phyloP scores from a whole-genome alignment of 1,140 invertebrate genomes.

The Drosophila rhopaloa region DNA sequence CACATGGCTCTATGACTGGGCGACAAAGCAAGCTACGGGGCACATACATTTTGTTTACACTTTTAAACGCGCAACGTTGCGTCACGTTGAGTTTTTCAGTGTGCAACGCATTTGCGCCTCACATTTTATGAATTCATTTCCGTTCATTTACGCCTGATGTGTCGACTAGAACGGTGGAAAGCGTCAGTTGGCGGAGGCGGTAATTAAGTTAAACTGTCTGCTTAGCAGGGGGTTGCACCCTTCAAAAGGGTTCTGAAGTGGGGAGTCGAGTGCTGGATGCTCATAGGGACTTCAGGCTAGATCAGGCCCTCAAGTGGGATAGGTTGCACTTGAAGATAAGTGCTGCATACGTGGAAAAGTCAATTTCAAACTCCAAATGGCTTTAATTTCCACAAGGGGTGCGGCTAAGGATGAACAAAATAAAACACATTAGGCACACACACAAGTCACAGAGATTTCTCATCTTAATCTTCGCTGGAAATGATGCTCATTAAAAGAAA shows the following conservation, averaged over 20 bases:
- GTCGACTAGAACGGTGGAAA: constrained; percentile 31
- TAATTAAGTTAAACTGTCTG: constrained; percentile 79
- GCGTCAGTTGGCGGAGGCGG: constrained; percentile 59
- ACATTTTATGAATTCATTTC: constrained; percentile 81
- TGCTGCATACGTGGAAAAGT: constrained; percentile 14
- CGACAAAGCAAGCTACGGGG: constrained; percentile 56
- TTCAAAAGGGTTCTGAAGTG: constrained; percentile 9
- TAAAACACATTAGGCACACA: constrained; percentile 30
- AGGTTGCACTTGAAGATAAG: constrained; percentile 18
- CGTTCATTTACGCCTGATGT: constrained; percentile 80
- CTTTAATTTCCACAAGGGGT: constrained; percentile 4
- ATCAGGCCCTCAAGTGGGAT: constrained; percentile 30
- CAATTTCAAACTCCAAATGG: constrained; percentile 39
- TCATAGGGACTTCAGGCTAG: constrained; percentile 27
- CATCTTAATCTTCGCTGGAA: constrained; percentile 46
- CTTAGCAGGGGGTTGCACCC: constrained; percentile 11
- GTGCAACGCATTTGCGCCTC: constrained; percentile 63
- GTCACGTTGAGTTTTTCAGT: constrained; percentile 68
- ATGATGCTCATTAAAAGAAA: constrained; percentile 48
- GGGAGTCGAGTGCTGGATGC: constrained; percentile 16
- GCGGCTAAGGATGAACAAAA: constrained; percentile 2
- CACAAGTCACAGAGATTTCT: constrained; percentile 46
- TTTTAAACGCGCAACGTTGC: constrained; percentile 80
- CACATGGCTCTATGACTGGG: constrained; percentile 4
- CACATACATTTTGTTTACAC: constrained; percentile 79